phyloP scores from a whole-genome alignment of 2,888 invertebrate genomes.

The Phragmatobia fuliginosa region DNA sequence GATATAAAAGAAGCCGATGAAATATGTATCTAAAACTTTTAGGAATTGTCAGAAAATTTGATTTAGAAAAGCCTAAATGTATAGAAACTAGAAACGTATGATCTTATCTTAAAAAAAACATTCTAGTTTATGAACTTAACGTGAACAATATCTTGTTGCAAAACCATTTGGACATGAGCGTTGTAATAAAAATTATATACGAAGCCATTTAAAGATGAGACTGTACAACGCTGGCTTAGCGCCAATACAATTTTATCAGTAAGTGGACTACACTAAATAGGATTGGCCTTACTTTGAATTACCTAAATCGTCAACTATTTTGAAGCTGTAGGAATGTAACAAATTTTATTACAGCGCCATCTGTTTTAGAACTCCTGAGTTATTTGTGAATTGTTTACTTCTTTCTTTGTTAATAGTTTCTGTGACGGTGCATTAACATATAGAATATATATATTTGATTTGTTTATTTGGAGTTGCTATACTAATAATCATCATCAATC shows the following conservation, averaged over 20 bases:
- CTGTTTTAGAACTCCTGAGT: slow-evolving; percentile 8
- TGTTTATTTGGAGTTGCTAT: too few relatives aligned
- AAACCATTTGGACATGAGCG: slow-evolving; percentile 60
- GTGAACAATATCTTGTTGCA: slow-evolving; percentile 44
- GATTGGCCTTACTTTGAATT: slow-evolving; percentile 15
- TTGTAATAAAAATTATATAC: slow-evolving; percentile 76
- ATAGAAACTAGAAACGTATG: not conserved
- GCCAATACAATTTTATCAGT: slow-evolving; percentile 75
- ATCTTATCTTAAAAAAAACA: not conserved
- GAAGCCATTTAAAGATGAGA: slow-evolving; percentile 76
- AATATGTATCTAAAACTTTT: not conserved
- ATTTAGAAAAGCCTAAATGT: not conserved
- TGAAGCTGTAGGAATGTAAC: slow-evolving; percentile 6
- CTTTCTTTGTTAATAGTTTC: not conserved
- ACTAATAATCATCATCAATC: too few relatives aligned
- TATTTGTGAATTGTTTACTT: not conserved
- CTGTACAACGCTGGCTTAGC: slow-evolving; percentile 60
- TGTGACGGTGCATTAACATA: too few relatives aligned
- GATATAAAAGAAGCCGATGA: too few relatives aligned
- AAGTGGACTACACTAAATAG: slow-evolving; percentile 49
- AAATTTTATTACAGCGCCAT: slow-evolving; percentile 21
- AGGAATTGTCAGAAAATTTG: not conserved
- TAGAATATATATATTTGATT: too few relatives aligned
- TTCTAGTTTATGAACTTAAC: slow-evolving; percentile 21
- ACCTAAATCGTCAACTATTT: slow-evolving; percentile 23